Percentiles rank a stretch among this genome's conserved stretches.
Conservation (phyloP, 2,113 vertebrate species). For the Coryphaenoides rupestris region DNA sequence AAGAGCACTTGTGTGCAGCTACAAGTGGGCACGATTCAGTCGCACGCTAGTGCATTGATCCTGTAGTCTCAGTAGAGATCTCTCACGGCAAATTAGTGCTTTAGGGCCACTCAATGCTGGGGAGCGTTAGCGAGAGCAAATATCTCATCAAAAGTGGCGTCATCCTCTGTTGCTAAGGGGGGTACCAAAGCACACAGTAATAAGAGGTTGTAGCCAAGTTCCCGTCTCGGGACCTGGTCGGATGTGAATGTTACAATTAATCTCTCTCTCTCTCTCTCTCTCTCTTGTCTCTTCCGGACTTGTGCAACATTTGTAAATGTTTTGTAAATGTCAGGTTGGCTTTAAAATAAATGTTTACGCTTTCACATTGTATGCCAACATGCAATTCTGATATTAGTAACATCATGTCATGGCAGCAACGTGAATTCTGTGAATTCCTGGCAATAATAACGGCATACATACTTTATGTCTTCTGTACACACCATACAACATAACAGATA, state of each 20-base stretch:
- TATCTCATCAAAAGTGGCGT: constrained; percentile 59
- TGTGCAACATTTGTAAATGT: too few relatives aligned
- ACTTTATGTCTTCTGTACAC: constrained; percentile 6
- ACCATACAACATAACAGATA: not conserved
- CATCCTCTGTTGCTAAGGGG: constrained; percentile 51
- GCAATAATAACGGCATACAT: not conserved
- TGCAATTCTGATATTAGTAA: too few relatives aligned
- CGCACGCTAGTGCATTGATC: constrained; percentile 28
- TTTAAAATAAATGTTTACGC: too few relatives aligned
- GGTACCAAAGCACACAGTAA: constrained; percentile 54
- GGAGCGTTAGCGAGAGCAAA: constrained; percentile 55
- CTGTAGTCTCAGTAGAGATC: constrained; percentile 26
- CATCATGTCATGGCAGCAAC: too few relatives aligned
- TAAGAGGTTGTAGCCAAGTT: constrained; percentile 33
- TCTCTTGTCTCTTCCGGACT: not conserved
- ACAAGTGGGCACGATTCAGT: constrained; percentile 14
- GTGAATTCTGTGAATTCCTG: too few relatives aligned
- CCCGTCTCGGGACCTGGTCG: constrained; percentile 10
- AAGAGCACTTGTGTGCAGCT: constrained; percentile 11
- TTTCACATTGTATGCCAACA: too few relatives aligned
- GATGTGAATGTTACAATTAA: constrained; percentile 22
- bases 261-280: not conserved
- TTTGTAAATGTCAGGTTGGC: too few relatives aligned
- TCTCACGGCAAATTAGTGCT: constrained; percentile 39
- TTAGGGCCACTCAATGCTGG: constrained; percentile 50